phyloP scores from a whole-genome alignment of 2,797 vertebrate species.

The Takifugu ocellatus region DNA sequence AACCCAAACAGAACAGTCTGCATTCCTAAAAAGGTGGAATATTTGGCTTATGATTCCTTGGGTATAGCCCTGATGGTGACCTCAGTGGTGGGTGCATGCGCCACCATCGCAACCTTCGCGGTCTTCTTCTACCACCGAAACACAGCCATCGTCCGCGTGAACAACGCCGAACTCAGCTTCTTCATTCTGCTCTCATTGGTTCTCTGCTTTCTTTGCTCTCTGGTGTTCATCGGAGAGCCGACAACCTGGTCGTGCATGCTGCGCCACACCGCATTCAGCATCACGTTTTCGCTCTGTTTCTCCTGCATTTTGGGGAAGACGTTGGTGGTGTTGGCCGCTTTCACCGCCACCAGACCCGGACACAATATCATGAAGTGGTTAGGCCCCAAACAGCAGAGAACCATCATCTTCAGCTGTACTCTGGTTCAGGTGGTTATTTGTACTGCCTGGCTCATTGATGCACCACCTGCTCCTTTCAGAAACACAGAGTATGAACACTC shows the following conservation, averaged over 20 bases:
- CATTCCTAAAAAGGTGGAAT: constrained; percentile 71
- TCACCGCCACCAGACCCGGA: constrained; percentile 72
- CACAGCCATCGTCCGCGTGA: constrained; percentile 70
- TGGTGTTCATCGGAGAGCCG: constrained; percentile 75
- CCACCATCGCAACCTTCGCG: constrained; percentile 57
- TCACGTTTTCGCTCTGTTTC: constrained; percentile 76
- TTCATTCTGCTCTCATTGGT: constrained; percentile 69
- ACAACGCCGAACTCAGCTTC: constrained; percentile 78
- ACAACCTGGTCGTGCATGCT: constrained; percentile 77
- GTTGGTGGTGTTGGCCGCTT: constrained; percentile 74
- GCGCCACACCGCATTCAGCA: constrained; percentile 74
- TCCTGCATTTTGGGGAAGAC: constrained; percentile 78
- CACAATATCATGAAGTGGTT: constrained; percentile 77
- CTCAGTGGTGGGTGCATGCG: constrained; percentile 62
- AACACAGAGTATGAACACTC: constrained; percentile 66
- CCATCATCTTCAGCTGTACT: constrained; percentile 70
- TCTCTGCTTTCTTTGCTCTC: constrained; percentile 71
- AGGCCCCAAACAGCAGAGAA: constrained; percentile 69
- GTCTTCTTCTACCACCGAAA: constrained; percentile 68
- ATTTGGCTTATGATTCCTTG: constrained; percentile 67
- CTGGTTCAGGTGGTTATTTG: constrained; percentile 71
- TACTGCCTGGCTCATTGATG: constrained; percentile 63
- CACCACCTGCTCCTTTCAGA: constrained; percentile 61
- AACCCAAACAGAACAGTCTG: constrained; percentile 65
- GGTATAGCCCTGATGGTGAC: constrained; percentile 66